A percentile compares a stretch with the other conserved stretches of the same genome.
Conservation (phyloP, 1,140 invertebrate species). For the Pseudoatta argentina region DNA sequence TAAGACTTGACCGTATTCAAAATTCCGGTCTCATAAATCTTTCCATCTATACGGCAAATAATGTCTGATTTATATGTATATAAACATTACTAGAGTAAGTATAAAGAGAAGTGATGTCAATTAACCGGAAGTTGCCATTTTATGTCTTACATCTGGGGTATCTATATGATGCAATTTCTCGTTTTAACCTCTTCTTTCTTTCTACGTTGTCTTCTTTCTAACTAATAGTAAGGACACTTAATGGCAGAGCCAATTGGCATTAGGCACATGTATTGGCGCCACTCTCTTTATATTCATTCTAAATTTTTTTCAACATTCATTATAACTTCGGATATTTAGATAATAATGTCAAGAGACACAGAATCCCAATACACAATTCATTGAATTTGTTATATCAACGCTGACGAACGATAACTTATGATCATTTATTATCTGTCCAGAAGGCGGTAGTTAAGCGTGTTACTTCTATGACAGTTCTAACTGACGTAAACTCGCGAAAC, state of each 20-base stretch:
- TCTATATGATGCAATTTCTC: too few relatives aligned
- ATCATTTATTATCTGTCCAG: constrained; percentile 48
- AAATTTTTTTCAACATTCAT: not conserved
- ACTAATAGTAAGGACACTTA: too few relatives aligned
- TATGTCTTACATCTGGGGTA: too few relatives aligned
- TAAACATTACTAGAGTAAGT: too few relatives aligned
- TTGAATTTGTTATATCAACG: constrained; percentile 12
- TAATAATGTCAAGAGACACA: not conserved
- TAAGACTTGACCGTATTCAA: constrained; percentile 46
- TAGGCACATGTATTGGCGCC: too few relatives aligned
- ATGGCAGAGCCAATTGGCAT: too few relatives aligned
- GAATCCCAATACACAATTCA: not conserved
- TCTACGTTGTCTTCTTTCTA: too few relatives aligned
- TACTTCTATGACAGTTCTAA: constrained; percentile 37
- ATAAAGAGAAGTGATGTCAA: too few relatives aligned
- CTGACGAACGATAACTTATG: constrained; percentile 29
- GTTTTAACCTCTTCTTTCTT: too few relatives aligned
- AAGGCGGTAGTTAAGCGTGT: constrained; percentile 35
- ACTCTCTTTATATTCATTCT: too few relatives aligned
- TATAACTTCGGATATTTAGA: not conserved
- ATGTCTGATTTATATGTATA: constrained; percentile 15
- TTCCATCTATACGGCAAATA: constrained; percentile 58
- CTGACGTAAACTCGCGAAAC: constrained; percentile 32
- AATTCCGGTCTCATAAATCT: constrained; percentile 70
- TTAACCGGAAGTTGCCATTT: too few relatives aligned